These are phyloP conservation scores for Argyra leucocephala DNA, from an alignment of 2,888 invertebrate genomes.

Conservation along the genomic window DNA sequence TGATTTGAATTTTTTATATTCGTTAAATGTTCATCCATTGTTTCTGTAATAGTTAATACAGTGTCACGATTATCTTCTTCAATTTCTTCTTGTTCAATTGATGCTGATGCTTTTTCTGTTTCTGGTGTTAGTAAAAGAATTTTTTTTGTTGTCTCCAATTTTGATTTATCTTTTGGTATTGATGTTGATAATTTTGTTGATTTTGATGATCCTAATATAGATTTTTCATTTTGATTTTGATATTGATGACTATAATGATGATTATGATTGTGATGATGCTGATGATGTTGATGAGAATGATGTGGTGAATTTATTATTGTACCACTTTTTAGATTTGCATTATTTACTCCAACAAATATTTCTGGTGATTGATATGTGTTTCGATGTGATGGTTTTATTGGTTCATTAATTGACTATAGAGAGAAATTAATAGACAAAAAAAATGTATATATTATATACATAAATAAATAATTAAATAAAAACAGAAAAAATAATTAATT, in stretches of 20 bases:
- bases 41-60: neutral
- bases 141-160: slow-evolving; percentile 18
- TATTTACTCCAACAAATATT: neutral
- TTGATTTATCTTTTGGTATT: neutral
- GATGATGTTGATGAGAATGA: slow-evolving; percentile 21
- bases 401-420: slow-evolving; percentile 36
- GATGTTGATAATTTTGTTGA: slow-evolving; percentile 24
- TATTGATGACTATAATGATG: neutral
- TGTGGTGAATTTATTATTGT: slow-evolving; percentile 27
- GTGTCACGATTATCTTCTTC: slow-evolving; percentile 10
- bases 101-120: slow-evolving; percentile 25
- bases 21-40: neutral
- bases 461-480: slow-evolving; percentile 17
- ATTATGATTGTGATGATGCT: slow-evolving; percentile 25
- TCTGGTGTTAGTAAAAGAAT: slow-evolving; percentile 19
- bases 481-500: too few species aligned
- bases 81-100: slow-evolving; percentile 13
- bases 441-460: slow-evolving; percentile 9
- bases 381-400: slow-evolving; percentile 29
- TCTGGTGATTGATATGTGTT: neutral
- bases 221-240: slow-evolving; percentile 36
- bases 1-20: neutral
- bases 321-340: slow-evolving; percentile 23
- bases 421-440: slow-evolving; percentile 9
- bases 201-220: slow-evolving; percentile 23